phyloP scores from a whole-genome alignment of 2,797 vertebrate genomes.

The Caiman crocodilus region DNA sequence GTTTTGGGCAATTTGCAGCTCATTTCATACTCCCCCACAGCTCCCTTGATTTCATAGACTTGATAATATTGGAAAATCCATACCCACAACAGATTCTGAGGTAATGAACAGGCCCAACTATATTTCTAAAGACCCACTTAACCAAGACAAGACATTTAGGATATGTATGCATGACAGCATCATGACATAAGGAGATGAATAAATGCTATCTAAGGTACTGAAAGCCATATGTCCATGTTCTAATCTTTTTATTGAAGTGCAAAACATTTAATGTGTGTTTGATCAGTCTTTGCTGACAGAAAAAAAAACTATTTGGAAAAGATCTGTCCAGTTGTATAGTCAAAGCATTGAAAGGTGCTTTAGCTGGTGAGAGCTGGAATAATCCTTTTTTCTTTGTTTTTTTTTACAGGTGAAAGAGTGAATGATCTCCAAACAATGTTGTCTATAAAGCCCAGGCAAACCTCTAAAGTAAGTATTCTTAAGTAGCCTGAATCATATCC shows the following conservation, averaged over 20 bases:
- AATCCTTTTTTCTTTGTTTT: background rate
- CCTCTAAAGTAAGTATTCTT: background rate
- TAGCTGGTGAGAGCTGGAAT: background rate
- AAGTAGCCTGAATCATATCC: background rate
- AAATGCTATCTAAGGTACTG: too few species aligned
- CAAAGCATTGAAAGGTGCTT: background rate
- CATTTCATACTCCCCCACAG: background rate
- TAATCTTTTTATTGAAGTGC: background rate
- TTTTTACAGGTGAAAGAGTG: background rate
- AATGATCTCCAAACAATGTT: background rate
- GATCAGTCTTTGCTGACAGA: fast-evolving
- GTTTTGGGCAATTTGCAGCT: background rate
- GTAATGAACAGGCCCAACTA: background rate
- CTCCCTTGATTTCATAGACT: background rate
- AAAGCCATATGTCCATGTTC: background rate
- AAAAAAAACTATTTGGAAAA: background rate
- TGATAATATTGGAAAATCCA: background rate
- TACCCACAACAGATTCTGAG: background rate
- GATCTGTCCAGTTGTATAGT: background rate
- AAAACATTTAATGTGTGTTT: background rate
- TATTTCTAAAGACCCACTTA: background rate
- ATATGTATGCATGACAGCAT: too few species aligned
- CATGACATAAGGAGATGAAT: too few species aligned
- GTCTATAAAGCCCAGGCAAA: background rate
- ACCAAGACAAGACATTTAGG: background rate